A percentile compares a stretch with the other conserved stretches of the same genome.
Conservation (phyloP, 2,888 invertebrate genomes). For the Drosophila incognita region DNA sequence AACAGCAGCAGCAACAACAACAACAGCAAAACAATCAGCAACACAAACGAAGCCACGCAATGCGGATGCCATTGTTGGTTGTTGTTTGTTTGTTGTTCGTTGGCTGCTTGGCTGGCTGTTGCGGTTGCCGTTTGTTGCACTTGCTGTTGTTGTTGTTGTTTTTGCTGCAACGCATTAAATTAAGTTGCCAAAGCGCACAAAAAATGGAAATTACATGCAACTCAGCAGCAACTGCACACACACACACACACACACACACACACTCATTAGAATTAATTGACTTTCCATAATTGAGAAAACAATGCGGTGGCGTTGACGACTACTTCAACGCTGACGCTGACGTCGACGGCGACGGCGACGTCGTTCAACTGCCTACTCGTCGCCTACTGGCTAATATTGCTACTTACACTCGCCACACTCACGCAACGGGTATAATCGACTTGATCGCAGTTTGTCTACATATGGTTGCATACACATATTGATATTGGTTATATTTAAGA, state of each 20-base stretch:
- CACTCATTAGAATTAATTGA: conserved; percentile 82
- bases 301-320: conserved; percentile 76
- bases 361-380: conserved; percentile 37
- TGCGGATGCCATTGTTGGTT: conserved; percentile 74
- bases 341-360: conserved; percentile 24
- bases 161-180: conserved; percentile 78
- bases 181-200: conserved; percentile 81
- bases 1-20: not conserved
- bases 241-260: conserved; percentile 36
- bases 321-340: conserved; percentile 21
- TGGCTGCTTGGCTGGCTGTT: conserved; percentile 39
- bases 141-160: conserved; percentile 50
- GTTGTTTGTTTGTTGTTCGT: conserved; percentile 44
- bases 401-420: conserved; percentile 8
- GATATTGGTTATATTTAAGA: too few species aligned
- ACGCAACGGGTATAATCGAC: conserved; percentile 9
- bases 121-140: conserved; percentile 49
- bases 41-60: conserved; percentile 66
- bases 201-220: conserved; percentile 82
- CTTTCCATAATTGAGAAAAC: conserved; percentile 82
- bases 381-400: conserved; percentile 24
- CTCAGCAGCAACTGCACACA: conserved; percentile 30
- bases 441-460: not conserved
- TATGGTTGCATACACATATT: not conserved
- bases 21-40: conserved; percentile 3